Evolutionary conservation across 2,113 vertebrate genomes (phyloP).

Genomic region (Hiodon tergisus): DNA sequence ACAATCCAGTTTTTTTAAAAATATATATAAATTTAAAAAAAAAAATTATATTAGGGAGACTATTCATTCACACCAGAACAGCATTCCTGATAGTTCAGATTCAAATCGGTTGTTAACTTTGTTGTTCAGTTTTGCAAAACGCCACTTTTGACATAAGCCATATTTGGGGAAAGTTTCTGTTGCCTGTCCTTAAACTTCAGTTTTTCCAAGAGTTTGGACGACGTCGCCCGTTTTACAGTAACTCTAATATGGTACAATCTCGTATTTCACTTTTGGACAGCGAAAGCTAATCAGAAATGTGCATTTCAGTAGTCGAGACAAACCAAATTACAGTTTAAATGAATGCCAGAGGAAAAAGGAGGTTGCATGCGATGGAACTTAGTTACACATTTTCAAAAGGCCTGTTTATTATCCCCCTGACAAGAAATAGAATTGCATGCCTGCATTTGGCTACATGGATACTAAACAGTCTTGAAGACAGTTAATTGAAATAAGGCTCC

Average conservation of each 20-base stretch:
- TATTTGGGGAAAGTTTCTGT: not conserved
- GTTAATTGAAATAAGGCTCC: slow-evolving; percentile 20
- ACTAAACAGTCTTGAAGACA: slow-evolving; percentile 17
- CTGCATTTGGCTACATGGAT: slow-evolving; percentile 19
- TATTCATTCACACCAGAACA: too few relatives aligned
- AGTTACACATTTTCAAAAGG: slow-evolving; percentile 15
- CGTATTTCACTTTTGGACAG: not conserved
- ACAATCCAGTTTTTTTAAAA: slow-evolving; percentile 40
- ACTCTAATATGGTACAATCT: not conserved
- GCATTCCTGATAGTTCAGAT: too few relatives aligned
- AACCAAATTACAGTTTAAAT: not conserved
- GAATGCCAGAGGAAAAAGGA: not conserved
- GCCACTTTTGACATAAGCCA: not conserved
- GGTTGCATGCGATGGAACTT: slow-evolving; percentile 23
- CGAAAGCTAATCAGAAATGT: not conserved
- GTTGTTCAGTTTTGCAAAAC: not conserved
- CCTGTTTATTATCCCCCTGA: slow-evolving; percentile 19
- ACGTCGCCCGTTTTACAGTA: not conserved
- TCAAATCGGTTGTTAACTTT: not conserved
- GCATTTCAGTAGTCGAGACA: not conserved
- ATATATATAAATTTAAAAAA: too few relatives aligned
- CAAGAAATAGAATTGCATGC: slow-evolving; percentile 20
- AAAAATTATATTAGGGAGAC: too few relatives aligned
- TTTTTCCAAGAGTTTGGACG: not conserved
- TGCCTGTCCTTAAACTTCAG: not conserved